Evolutionary conservation across 2,888 invertebrate genomes (phyloP), one percentile per base, ranked within the genome.

Genomic region (Euphydryas editha): DNA sequence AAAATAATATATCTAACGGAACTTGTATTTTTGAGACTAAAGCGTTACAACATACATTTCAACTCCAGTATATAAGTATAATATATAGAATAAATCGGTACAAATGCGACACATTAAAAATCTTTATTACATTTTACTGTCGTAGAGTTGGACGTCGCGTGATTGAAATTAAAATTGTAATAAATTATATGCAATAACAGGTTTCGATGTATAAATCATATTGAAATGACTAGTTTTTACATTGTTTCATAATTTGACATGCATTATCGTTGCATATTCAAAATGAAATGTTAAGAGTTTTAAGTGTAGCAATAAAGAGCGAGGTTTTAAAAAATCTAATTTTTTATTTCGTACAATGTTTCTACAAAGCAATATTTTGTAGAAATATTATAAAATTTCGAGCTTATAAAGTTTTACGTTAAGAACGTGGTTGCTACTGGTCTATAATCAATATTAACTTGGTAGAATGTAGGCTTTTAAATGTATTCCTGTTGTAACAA

Each of bases 191-290:
- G 18, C 24, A 59, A 64, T 64, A 49, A 59, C 44, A 54, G 64
- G 64, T 51, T 39, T 59, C 42, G 39, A 44, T 44, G 36, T 44
- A 64, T 59, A 64, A 64, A 64, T 64, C 54, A 64, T 54, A 58
- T 59, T 58, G 37, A 64, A 51, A 54, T 64, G 21, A 51, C 49
- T 44, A 59, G 30, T 58, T 24, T 18, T 36, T 59, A 64, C 64
- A 64, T 36, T 59, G 64, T 64, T 64, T 58, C 36, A 54, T 59
- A 58, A 64, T 57, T 18, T 21, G 44, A 64, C 59, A 49, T 44
- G 58, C 24, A 15, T 63, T 63, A 49, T 63, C 62, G 58, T n/a
- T n/a, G 42, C 30, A 30, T 42, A 63, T 63, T 49, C 24, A 39
- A 49, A 57, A 63, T 57, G 47, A 24, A 30, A 30, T 8, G 18